Evolutionary conservation across 2,888 invertebrate species (phyloP).

Genomic region (Napeogenes sylphis): DNA sequence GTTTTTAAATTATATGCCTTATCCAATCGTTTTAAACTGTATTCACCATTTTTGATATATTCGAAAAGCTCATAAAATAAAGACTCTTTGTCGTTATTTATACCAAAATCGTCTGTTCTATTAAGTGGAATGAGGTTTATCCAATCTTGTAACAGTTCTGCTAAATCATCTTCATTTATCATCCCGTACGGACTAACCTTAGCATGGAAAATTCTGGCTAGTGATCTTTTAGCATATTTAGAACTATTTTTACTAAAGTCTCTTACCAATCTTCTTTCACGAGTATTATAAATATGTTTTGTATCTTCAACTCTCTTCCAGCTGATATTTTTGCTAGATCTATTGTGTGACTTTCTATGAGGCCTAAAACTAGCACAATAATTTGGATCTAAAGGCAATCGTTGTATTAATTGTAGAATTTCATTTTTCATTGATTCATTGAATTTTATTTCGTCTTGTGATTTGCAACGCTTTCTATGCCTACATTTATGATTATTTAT

Average conservation of each 20-base stretch:
- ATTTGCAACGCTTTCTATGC: slow-evolving; percentile 41
- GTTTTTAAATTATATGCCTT: slow-evolving; percentile 23
- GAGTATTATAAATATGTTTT: background rate
- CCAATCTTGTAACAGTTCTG: slow-evolving; percentile 28
- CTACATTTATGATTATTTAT: slow-evolving; percentile 13
- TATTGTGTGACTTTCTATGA: slow-evolving; percentile 34
- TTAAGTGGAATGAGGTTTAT: slow-evolving; percentile 26
- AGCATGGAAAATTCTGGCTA: slow-evolving; percentile 30
- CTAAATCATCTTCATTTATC: slow-evolving; percentile 42
- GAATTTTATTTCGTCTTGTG: slow-evolving; percentile 42
- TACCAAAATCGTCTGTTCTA: slow-evolving; percentile 16
- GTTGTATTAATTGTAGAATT: slow-evolving; percentile 39
- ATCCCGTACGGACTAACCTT: slow-evolving; percentile 5
- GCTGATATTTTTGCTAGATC: slow-evolving; percentile 10
- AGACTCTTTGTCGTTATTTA: slow-evolving; percentile 21
- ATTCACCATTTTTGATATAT: slow-evolving; percentile 15
- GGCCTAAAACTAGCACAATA: slow-evolving; percentile 21
- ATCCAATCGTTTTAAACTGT: slow-evolving; percentile 9
- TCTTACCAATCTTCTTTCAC: slow-evolving; percentile 5
- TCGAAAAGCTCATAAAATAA: slow-evolving; percentile 26
- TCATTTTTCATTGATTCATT: slow-evolving; percentile 35
- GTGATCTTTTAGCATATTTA: slow-evolving; percentile 10
- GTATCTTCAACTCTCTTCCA: slow-evolving; percentile 1
- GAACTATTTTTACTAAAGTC: background rate
- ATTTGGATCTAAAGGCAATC: slow-evolving; percentile 19